Conservation (phyloP, 2,888 invertebrate species). For the Micoletzkya japonica region DNA sequence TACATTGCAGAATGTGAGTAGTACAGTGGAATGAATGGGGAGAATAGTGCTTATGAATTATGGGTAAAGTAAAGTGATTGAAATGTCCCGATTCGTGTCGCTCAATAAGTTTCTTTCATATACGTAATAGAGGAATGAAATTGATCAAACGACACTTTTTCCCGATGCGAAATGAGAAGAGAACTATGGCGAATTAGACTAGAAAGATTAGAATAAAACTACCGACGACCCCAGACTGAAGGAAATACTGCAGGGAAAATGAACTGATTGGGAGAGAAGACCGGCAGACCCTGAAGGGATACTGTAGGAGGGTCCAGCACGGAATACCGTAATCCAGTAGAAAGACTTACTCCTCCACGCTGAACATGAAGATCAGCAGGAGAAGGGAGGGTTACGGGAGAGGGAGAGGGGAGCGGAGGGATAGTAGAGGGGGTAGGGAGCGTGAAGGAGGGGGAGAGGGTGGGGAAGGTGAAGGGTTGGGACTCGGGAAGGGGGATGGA, state of each 20-base stretch:
- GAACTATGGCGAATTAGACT: too few species aligned
- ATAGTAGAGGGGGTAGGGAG: neutral
- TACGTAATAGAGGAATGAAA: too few species aligned
- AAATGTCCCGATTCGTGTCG: too few species aligned
- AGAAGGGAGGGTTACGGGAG: neutral
- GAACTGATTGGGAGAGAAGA: slow-evolving; percentile 23
- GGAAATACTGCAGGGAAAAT: slow-evolving; percentile 27
- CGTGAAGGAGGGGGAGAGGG: neutral
- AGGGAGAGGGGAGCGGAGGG: neutral
- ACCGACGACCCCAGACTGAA: too few species aligned
- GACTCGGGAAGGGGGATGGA: neutral
- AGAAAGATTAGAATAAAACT: too few species aligned
- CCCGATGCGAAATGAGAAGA: too few species aligned
- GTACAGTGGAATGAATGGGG: too few species aligned
- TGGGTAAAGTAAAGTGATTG: too few species aligned
- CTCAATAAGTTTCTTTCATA: neutral
- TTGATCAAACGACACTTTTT: too few species aligned
- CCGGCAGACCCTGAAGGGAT: slow-evolving; percentile 16
- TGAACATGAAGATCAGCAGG: neutral
- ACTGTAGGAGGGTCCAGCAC: neutral
- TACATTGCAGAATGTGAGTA: too few species aligned
- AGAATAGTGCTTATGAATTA: too few species aligned
- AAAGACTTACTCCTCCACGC: neutral
- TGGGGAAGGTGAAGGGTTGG: neutral
- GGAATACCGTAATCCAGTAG: neutral